These are phyloP conservation scores for Apostichopus californicus DNA, from an alignment of 35 echinoderm and acorn worm genomes.

Conservation along the genomic window DNA sequence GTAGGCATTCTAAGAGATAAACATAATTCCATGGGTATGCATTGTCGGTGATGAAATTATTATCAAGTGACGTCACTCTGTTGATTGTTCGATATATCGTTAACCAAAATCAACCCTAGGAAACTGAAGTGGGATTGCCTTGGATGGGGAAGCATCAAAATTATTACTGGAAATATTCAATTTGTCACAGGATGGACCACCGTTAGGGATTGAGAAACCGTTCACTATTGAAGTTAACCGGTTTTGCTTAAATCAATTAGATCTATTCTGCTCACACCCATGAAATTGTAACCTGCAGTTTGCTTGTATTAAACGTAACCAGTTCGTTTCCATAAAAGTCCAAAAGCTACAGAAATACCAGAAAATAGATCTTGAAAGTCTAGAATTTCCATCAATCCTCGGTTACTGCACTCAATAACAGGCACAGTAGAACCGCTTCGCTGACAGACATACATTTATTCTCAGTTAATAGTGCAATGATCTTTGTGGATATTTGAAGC, in stretches of 20 bases:
- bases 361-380: not conserved
- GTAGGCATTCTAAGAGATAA: too few relatives aligned
- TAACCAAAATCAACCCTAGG: not conserved
- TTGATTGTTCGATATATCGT: conserved; percentile 30
- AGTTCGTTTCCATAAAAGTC: conserved; percentile 25
- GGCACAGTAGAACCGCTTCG: not conserved
- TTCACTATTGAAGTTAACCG: not conserved
- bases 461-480: too few relatives aligned
- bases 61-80: not conserved
- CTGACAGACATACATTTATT: not conserved
- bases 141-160: not conserved
- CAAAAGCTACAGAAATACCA: not conserved
- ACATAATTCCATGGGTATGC: not conserved
- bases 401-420: conserved; percentile 20
- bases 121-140: conserved; percentile 15
- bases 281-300: conserved; percentile 12
- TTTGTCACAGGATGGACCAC: not conserved
- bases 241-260: conserved; percentile 33
- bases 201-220: not conserved
- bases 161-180: conserved; percentile 17
- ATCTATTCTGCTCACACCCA: not conserved
- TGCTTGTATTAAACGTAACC: not conserved
- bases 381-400: conserved; percentile 24
- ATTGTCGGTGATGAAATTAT: not conserved
- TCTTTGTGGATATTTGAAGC: too few relatives aligned